Base-by-base conservation (phyloP, 2,888 invertebrate genomes). In the Drosophila meridiana region DNA sequence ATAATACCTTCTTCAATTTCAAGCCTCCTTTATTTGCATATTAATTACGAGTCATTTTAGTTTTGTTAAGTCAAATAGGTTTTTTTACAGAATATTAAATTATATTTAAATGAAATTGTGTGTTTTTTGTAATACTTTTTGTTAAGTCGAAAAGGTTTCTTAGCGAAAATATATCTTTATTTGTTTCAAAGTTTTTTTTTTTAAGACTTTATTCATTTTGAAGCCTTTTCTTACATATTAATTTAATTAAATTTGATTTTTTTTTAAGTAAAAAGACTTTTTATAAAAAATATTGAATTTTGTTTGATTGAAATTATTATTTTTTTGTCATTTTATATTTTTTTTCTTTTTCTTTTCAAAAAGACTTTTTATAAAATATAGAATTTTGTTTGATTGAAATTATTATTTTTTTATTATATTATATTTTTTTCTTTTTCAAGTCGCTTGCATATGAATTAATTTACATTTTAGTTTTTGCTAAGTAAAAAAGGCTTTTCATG, bases 1-100 rank as follows among this genome's bases (percentile, higher is more conserved):
- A 14, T 28, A 26, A 3, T 28, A n/a, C 0, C 2, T 43, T 43
- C 20, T 43, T 43, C 2, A 7, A n/a, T 40, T n/a, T 42, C 7
- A 50, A 52, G n/a, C 14, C 11, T 62, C 20, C 20, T 47, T 14
- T 14, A 43, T 11, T 28, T 70, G 48, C 11, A 36, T 34, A 47
- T 57, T 63, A 6, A 8, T 26, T 28, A 57, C 20, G 5, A 52
- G 34, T 40, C 7, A n/a, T n/a, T 28, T 42, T 43, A 7, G 6
- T 26, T 63, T 38, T 32, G 45, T n/a, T 36, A 45, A 45, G 45
- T 40, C 11, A 7, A 36, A 34, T 36, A 43, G 43, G 20, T 9
- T 43, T n/a, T n/a, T 14, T 6, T 2, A n/a, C 5, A 4, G 1
- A 20, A 43, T 20, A 20, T 43, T 9, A 9, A 43, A 20, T 43